Conservation (phyloP, 2,797 vertebrate genomes). For the Carapus acus region DNA sequence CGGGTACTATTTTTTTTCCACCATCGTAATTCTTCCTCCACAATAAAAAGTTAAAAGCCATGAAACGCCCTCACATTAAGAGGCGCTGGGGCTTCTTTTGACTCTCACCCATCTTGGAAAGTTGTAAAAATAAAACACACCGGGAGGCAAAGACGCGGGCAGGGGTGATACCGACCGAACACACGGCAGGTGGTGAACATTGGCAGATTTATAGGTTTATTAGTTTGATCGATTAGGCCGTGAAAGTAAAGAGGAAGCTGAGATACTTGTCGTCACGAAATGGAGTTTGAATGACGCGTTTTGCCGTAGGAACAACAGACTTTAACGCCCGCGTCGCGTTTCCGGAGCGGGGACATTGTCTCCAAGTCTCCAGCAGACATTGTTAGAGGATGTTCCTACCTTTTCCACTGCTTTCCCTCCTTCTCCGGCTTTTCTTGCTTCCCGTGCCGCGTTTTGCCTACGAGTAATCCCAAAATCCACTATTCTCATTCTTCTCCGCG, state of each 20-base stretch:
- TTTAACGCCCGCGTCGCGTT: no score
- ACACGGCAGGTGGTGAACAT: not conserved
- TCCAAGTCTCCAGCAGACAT: not conserved
- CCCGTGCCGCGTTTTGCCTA: no score
- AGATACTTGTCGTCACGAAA: no score
- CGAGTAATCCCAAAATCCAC: constrained; percentile 37
- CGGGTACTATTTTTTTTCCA: no score
- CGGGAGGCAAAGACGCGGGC: not conserved
- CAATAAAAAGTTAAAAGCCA: no score
- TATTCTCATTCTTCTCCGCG: constrained; percentile 58
- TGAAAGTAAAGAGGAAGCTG: no score
- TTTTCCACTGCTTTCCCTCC: constrained; percentile 36
- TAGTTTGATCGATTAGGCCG: no score
- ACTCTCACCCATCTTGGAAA: constrained; percentile 2
- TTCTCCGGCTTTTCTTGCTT: constrained; percentile 27
- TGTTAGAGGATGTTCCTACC: constrained; percentile 44
- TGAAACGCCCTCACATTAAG: not conserved
- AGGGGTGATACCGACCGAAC: no score
- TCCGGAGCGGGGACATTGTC: not conserved
- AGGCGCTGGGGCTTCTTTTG: not conserved
- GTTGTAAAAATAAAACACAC: constrained; percentile 23
- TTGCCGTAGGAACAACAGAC: no score
- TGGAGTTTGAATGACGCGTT: no score
- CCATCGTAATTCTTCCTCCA: no score
- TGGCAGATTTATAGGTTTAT: no score